Base-by-base conservation (phyloP, 2,797 vertebrate species). In the Sebastes itinus region DNA sequence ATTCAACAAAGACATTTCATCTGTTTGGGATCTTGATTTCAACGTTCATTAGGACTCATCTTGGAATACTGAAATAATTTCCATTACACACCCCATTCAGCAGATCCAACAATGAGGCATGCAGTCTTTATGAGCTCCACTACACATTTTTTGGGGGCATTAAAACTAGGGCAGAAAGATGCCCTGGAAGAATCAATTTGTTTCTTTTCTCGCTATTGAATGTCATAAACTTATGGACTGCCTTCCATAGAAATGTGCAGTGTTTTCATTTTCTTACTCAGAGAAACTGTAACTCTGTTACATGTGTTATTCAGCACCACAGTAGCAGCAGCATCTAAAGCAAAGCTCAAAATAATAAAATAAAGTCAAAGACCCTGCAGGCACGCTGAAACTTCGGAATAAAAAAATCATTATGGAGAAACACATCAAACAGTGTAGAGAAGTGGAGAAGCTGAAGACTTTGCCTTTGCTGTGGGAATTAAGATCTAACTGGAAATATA, bases 381-480 rank as follows among this genome's bases (percentile, higher is more conserved):
- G 91, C 87, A 91, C 38, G 74, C 80, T 85, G 87, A 93, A 94
- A 93, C 85, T 93, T 92, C 23, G 74, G 66, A 92, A 93, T 86
- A 89, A 90, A 91, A 93, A 91, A 92, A 92, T 94, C 79, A 92
- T 93, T 93, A 91, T 89, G 84, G 87, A 82, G 77, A 70, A 94
- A 90, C 67, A 93, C 89, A 92, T 95, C 91, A 94, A 93, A 94
- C 83, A 81, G 70, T 75, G 75, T 30, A 64, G 67, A 90, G 86
- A 89, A 90, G 88, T 73, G 78, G 83, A 85, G 80, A 84, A 92
- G 85, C 81, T 78, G 77, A 73, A 92, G 84, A 92, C 88, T 91
- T 84, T 90, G 70, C 71, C 77, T 92, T 92, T 92, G 88, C 93
- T 89, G 72, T 80, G 90, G 93, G 92, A 94, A 92, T 92, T 90